Evolutionary conservation across 1,140 invertebrate species (phyloP).

Genomic region (Uloborus diversus): DNA sequence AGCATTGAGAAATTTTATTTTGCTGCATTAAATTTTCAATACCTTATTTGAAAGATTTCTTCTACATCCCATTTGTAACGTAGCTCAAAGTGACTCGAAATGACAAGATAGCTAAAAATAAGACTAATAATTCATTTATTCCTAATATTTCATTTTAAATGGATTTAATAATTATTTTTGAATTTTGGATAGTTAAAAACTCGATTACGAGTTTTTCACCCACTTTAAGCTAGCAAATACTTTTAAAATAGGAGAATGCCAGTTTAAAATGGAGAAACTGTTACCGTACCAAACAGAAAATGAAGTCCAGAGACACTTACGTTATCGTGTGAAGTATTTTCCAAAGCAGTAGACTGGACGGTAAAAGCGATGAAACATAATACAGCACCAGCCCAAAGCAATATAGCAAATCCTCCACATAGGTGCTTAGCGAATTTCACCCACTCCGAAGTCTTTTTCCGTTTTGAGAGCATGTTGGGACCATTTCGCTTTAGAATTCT

Average conservation of each 20-base stretch:
- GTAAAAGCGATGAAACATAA: constrained; percentile 77
- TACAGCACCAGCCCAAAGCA: constrained; percentile 79
- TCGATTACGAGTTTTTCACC: background rate
- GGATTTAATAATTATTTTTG: background rate
- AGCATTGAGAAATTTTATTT: too few relatives aligned
- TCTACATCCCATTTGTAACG: too few relatives aligned
- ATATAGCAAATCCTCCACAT: constrained; percentile 77
- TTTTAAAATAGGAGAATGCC: background rate
- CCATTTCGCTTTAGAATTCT: constrained; percentile 71
- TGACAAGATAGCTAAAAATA: too few relatives aligned
- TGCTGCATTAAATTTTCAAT: background rate
- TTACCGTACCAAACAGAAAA: background rate
- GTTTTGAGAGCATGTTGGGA: constrained; percentile 75
- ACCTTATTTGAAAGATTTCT: background rate
- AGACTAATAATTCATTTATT: background rate
- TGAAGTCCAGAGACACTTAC: constrained; percentile 60
- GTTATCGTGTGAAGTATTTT: constrained; percentile 66
- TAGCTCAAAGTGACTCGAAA: too few relatives aligned
- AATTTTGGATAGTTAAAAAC: background rate
- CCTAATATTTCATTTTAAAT: too few relatives aligned
- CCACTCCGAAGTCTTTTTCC: constrained; percentile 72
- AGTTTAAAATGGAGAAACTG: background rate
- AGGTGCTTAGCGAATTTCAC: constrained; percentile 74
- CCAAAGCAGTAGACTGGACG: constrained; percentile 65
- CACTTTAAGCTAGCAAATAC: background rate